phyloP scores from a whole-genome alignment of 2,888 invertebrate genomes.

The Hartigia nigra region DNA sequence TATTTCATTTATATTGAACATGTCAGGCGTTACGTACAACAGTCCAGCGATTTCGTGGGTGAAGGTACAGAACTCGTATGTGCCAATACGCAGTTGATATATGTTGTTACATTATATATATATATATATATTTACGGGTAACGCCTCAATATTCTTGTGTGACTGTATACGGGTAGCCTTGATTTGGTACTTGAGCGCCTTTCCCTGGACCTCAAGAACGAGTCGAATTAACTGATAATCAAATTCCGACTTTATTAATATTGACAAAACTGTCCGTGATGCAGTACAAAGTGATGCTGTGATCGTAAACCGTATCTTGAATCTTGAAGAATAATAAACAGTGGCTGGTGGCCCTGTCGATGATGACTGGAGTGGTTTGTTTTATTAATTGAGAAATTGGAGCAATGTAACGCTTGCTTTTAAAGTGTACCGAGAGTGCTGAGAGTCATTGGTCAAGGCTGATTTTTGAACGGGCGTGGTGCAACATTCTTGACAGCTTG shows the following conservation, averaged over 20 bases:
- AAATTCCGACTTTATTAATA: constrained; percentile 28
- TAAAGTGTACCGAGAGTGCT: not conserved
- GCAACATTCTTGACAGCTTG: not conserved
- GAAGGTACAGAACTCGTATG: not conserved
- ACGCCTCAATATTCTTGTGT: constrained; percentile 24
- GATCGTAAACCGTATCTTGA: not conserved
- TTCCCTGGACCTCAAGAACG: constrained; percentile 29
- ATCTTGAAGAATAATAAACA: not conserved
- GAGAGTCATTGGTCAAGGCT: not conserved
- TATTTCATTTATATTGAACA: not conserved
- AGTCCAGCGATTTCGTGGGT: not conserved
- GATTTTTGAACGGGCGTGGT: not conserved
- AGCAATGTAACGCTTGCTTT: not conserved
- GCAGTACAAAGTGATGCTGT: not conserved
- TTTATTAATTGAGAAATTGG: not conserved
- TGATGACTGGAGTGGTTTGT: not conserved
- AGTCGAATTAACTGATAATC: constrained; percentile 30
- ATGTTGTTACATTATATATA: not conserved
- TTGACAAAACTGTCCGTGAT: not conserved
- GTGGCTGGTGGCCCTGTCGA: not conserved
- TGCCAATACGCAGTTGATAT: not conserved
- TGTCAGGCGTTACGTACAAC: not conserved
- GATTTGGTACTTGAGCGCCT: constrained; percentile 28
- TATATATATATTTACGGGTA: constrained; percentile 17
- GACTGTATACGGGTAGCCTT: constrained; percentile 28